These are phyloP conservation scores for crab-eating macaque (Macaca fascicularis) DNA, from an alignment of 2,113 vertebrate species.

Conservation along the genomic window T2T-MFA8v1.1 NC_088378.1:3641001-3641500, in stretches of 20 bases:
- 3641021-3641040: not conserved
- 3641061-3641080: accelerated
- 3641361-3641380: too few species aligned
- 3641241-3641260: too few species aligned
- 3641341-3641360: accelerated
- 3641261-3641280: too few species aligned
- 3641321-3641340: too few species aligned
- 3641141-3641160: not conserved
- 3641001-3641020: accelerated
- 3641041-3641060: not conserved
- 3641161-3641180: too few species aligned
- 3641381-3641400: too few species aligned
- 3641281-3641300: too few species aligned
- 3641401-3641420: too few species aligned
- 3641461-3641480: not conserved
- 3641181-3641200: accelerated
- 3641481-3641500: not conserved
- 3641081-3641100: accelerated
- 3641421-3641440: not conserved
- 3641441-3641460: not conserved
- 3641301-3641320: too few species aligned
- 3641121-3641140: not conserved
- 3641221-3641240: not conserved
- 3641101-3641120: too few species aligned
- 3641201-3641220: accelerated